A percentile compares a stretch with the other conserved stretches of the same genome.
phyloP scores from a whole-genome alignment of 2,888 invertebrate species.

The Tetranychus truncatus region DNA sequence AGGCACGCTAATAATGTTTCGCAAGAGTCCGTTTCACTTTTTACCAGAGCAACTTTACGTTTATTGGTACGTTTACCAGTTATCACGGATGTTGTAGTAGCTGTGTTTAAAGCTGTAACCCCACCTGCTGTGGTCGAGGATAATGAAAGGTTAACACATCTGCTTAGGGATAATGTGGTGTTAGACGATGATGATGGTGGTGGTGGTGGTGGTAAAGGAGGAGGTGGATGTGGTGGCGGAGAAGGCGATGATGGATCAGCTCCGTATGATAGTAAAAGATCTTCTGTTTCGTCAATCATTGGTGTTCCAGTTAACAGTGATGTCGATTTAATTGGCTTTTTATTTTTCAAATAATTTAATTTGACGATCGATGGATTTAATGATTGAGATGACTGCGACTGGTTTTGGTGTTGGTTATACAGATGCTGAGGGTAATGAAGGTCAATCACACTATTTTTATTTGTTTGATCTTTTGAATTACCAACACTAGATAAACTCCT shows the following conservation, averaged over 20 bases:
- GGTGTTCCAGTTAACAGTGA: not conserved
- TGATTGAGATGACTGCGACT: not conserved
- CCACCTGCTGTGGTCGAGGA: not conserved
- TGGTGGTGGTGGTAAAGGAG: not conserved
- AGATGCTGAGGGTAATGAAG: not conserved
- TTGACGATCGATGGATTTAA: not conserved
- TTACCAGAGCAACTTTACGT: not conserved
- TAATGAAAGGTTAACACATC: not conserved
- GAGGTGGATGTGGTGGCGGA: not conserved
- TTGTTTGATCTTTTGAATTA: not conserved
- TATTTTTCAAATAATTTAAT: not conserved
- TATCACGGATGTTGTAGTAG: not conserved
- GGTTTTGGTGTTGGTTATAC: not conserved
- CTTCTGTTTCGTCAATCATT: not conserved
- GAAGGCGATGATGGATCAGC: not conserved
- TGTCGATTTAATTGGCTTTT: not conserved
- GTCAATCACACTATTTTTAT: not conserved
- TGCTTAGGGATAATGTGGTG: not conserved
- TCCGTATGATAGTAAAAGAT: not conserved
- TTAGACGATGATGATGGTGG: not conserved
- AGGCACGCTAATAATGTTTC: conserved; percentile 18
- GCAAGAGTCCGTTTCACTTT: not conserved
- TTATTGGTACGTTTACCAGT: not conserved
- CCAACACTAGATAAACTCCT: not conserved
- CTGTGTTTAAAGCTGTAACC: too few relatives aligned